Percentiles rank a stretch among this genome's conserved stretches.
Conservation (phyloP, 2,797 vertebrate species). For the Semotilus atromaculatus region DNA sequence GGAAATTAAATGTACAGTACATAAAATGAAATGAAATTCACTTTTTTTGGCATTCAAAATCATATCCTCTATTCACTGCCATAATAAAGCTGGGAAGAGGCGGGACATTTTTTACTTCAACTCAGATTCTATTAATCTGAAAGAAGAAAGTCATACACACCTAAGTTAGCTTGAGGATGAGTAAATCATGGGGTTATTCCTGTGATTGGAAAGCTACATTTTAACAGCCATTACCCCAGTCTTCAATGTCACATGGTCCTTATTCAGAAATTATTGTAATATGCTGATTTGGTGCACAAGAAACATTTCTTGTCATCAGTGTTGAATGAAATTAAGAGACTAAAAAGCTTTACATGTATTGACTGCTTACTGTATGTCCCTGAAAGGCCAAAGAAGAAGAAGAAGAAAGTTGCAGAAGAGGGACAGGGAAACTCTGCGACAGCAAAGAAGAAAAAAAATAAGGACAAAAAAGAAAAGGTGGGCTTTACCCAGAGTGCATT, state of each 20-base stretch:
- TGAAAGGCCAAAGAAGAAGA: constrained; percentile 56
- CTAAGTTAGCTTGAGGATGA: no score
- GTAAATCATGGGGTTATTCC: not conserved
- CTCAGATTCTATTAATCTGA: no score
- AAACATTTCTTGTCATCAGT: not conserved
- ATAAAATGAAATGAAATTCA: no score
- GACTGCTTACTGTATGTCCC: constrained; percentile 10
- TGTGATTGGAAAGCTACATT: not conserved
- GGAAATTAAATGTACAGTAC: no score
- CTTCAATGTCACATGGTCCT: not conserved
- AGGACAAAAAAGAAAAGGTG: constrained; percentile 51
- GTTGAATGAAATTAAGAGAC: not conserved
- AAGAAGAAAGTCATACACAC: no score
- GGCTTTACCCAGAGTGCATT: not conserved
- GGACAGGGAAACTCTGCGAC: constrained; percentile 9
- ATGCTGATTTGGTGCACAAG: not conserved
- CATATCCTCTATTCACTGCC: no score
- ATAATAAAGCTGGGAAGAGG: no score
- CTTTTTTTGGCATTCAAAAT: no score
- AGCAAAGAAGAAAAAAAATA: constrained; percentile 45
- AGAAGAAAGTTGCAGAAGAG: constrained; percentile 12
- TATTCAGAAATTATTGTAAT: not conserved
- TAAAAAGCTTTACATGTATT: not conserved
- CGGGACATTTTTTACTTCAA: no score
- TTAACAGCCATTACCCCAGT: not conserved